These are phyloP conservation scores for Drosophila nigricruria DNA, from an alignment of 2,888 invertebrate genomes.

Conservation along the genomic window DNA sequence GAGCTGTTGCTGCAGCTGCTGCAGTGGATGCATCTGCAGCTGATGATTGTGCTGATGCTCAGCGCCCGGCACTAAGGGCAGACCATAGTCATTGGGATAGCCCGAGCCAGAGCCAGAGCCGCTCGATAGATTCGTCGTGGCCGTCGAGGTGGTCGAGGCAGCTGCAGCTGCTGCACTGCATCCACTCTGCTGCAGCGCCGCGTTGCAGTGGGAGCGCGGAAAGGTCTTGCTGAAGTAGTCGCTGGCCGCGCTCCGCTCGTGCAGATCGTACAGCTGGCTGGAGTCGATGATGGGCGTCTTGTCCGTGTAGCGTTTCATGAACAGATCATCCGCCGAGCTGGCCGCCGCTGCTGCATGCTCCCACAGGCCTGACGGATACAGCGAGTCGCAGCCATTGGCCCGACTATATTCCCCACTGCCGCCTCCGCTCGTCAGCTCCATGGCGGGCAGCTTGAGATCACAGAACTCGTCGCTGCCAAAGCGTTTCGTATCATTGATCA, in stretches of 20 bases:
- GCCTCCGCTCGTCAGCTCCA: conserved; percentile 84
- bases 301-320: conserved; percentile 89
- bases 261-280: conserved; percentile 83
- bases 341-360: conserved; percentile 85
- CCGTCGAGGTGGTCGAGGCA: conserved; percentile 82
- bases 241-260: conserved; percentile 85
- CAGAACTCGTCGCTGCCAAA: conserved; percentile 87
- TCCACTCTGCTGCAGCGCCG: conserved; percentile 51
- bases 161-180: conserved; percentile 45
- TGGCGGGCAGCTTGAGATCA: conserved; percentile 81
- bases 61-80: conserved; percentile 88
- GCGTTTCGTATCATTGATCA: conserved; percentile 93
- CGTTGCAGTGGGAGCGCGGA: conserved; percentile 86
- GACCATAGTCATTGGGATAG: conserved; percentile 92
- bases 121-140: conserved; percentile 82
- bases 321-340: conserved; percentile 84
- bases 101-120: conserved; percentile 82
- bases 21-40: conserved; percentile 86
- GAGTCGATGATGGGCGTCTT: conserved; percentile 91
- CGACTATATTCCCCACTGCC: conserved; percentile 92
- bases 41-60: conserved; percentile 85
- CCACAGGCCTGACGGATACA: conserved; percentile 93
- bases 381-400: conserved; percentile 89
- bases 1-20: conserved; percentile 84
- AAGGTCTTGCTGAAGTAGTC: conserved; percentile 88